Conservation (phyloP, 35 echinoderm and acorn worm species). For the Diadema setosum region DNA sequence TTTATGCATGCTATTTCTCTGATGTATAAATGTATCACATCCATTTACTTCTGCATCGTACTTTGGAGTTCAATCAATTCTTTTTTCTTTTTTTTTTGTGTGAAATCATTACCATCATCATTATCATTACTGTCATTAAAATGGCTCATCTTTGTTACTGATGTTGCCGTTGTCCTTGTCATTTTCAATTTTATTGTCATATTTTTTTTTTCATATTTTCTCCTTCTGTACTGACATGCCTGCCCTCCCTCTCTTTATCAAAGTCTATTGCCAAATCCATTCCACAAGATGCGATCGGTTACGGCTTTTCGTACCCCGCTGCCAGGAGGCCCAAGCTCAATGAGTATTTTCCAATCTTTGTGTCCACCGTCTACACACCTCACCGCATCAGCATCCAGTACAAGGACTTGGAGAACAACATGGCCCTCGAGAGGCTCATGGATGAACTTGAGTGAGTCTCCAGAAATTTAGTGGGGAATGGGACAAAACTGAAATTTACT, state of each 20-base stretch:
- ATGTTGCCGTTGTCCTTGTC: too few species aligned
- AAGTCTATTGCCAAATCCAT: conserved; percentile 34
- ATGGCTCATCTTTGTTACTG: too few species aligned
- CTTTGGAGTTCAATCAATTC: too few species aligned
- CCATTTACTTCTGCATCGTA: too few species aligned
- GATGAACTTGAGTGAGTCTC: conserved; percentile 85
- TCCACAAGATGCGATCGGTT: conserved; percentile 81
- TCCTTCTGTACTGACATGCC: not conserved
- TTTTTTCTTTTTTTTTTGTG: too few species aligned
- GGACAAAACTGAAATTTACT: too few species aligned
- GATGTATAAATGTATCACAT: too few species aligned
- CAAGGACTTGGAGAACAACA: conserved; percentile 58
- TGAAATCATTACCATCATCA: too few species aligned
- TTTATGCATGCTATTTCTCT: too few species aligned
- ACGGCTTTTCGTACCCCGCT: conserved; percentile 49
- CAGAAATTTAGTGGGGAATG: not conserved
- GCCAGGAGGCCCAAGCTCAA: conserved; percentile 38
- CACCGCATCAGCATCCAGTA: conserved; percentile 65
- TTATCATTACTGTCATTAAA: too few species aligned
- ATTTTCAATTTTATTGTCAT: too few species aligned
- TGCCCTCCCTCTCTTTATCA: not conserved
- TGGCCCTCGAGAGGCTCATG: conserved; percentile 76
- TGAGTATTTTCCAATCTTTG: conserved; percentile 80
- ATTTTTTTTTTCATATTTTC: too few species aligned
- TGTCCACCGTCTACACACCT: conserved; percentile 81